Percentiles rank a stretch among this genome's conserved stretches.
Conservation (phyloP, 2,797 vertebrate genomes). For the Sebastes trivittatus region DNA sequence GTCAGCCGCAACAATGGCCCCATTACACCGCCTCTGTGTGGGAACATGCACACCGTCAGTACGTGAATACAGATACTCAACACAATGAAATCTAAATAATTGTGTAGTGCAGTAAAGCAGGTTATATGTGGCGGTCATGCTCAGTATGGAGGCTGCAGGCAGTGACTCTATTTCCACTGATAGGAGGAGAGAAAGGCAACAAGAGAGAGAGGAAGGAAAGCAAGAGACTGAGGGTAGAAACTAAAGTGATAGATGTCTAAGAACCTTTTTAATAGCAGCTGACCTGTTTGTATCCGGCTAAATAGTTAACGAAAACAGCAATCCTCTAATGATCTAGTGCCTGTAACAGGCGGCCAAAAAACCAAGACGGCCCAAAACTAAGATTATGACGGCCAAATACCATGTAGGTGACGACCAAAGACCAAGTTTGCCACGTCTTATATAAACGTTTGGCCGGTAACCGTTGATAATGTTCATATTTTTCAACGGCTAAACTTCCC, state of each 20-base stretch:
- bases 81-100: background rate
- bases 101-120: background rate
- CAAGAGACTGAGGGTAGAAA: fast-evolving
- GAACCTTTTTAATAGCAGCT: background rate
- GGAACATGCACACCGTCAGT: background rate
- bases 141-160: background rate
- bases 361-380: background rate
- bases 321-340: no score
- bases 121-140: background rate
- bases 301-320: no score
- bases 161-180: background rate
- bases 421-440: background rate
- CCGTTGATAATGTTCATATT: background rate
- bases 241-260: background rate
- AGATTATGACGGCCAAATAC: no score
- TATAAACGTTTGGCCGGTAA: background rate
- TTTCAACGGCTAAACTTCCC: background rate
- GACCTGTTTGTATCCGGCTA: background rate
- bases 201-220: background rate
- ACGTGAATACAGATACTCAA: background rate
- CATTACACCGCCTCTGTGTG: background rate
- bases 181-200: background rate
- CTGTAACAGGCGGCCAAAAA: background rate
- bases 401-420: fast-evolving
- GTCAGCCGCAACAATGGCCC: background rate